A percentile compares a stretch with the other conserved stretches of the same genome.
These are phyloP conservation scores for Aspidiotus rigidus DNA, from an alignment of 2,888 invertebrate species.

Conservation along the genomic window DNA sequence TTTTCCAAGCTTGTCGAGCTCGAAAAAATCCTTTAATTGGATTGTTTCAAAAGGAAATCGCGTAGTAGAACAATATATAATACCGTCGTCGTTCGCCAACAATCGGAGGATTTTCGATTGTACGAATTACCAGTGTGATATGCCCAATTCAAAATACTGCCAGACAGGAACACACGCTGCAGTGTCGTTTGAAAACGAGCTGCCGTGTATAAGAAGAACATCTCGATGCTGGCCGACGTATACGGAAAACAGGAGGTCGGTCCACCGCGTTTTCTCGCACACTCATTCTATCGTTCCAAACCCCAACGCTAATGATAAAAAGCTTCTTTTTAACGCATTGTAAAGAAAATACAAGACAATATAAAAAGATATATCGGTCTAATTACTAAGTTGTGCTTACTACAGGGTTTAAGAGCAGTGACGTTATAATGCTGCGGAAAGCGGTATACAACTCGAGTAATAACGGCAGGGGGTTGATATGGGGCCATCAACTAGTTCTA, in stretches of 20 bases:
- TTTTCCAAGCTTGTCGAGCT: too few relatives aligned
- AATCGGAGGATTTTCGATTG: too few relatives aligned
- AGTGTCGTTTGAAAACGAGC: not conserved
- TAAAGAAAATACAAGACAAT: constrained; percentile 33
- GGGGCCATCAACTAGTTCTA: constrained; percentile 33
- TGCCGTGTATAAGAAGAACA: not conserved
- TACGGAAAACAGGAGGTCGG: not conserved
- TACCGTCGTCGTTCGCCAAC: too few relatives aligned
- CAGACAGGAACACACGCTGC: not conserved
- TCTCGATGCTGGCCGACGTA: not conserved
- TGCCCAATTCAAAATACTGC: not conserved
- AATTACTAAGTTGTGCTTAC: constrained; percentile 34
- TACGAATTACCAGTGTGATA: not conserved
- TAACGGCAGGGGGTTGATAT: constrained; percentile 31
- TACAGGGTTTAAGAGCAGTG: constrained; percentile 18
- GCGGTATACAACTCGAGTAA: constrained; percentile 6
- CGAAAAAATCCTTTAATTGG: too few relatives aligned
- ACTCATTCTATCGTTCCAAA: constrained; percentile 8
- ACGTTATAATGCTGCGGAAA: constrained; percentile 4
- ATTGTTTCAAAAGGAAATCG: too few relatives aligned
- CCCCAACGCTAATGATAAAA: constrained; percentile 27
- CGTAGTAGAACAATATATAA: too few relatives aligned
- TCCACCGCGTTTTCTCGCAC: too few relatives aligned
- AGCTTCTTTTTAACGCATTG: constrained; percentile 33
- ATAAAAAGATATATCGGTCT: constrained; percentile 35